These are phyloP conservation scores for Botia almorhae DNA, from an alignment of 2,797 vertebrate species.

Conservation along the genomic window DNA sequence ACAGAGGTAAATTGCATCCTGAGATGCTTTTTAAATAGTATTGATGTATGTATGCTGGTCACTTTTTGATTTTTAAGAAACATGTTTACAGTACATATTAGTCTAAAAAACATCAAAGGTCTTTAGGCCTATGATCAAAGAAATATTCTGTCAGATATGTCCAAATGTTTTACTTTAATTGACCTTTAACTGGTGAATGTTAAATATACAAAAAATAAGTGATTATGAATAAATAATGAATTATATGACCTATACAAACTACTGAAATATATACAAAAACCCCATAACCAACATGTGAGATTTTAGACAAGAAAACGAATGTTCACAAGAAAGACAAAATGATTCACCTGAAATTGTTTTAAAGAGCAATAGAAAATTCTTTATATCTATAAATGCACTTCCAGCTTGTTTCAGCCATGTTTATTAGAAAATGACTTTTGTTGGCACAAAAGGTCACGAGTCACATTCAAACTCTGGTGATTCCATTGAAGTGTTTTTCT, in stretches of 20 bases:
- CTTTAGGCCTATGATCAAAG: background rate
- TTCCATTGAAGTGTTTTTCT: background rate
- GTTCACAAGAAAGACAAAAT: background rate
- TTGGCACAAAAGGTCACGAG: background rate
- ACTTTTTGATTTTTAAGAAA: too few relatives aligned
- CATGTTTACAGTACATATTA: too few relatives aligned
- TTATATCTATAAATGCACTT: background rate
- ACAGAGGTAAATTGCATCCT: too few relatives aligned
- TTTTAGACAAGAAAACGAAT: background rate
- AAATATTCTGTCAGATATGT: background rate
- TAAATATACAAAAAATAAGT: background rate
- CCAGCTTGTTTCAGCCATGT: background rate
- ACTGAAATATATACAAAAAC: too few relatives aligned
- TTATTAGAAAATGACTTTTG: background rate
- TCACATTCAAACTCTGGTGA: constrained; percentile 16
- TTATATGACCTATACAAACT: background rate
- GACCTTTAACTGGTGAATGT: background rate
- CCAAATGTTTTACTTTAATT: background rate
- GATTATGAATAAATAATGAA: background rate
- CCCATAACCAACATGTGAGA: background rate
- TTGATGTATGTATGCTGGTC: too few relatives aligned
- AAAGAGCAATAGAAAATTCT: background rate
- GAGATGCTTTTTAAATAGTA: too few relatives aligned
- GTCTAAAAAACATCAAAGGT: too few relatives aligned
- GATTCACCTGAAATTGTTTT: background rate